Conservation (phyloP, 2,113 vertebrate species). For the Psittacus erithacus region DNA sequence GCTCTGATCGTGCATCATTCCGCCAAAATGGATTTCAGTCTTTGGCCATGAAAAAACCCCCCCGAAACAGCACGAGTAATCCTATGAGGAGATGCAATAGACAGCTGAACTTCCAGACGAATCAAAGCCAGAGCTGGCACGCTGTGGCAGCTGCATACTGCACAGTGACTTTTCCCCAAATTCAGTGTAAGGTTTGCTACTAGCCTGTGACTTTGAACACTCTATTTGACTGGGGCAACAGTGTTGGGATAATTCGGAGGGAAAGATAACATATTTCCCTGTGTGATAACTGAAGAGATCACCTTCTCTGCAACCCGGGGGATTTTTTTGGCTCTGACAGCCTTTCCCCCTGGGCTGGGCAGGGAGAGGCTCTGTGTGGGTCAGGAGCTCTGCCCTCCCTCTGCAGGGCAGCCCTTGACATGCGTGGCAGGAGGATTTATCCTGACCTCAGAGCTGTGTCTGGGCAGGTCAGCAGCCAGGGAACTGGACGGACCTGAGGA, state of each 20-base stretch:
- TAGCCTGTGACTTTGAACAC: background rate
- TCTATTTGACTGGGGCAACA: background rate
- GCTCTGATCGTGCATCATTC: background rate
- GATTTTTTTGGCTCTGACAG: background rate
- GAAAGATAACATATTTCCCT: background rate
- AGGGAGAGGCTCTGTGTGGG: background rate
- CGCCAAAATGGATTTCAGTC: background rate
- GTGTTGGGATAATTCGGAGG: background rate
- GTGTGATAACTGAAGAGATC: background rate
- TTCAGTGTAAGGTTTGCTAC: background rate
- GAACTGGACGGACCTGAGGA: accelerated
- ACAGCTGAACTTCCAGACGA: background rate
- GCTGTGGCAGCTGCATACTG: background rate
- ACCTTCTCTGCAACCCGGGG: background rate
- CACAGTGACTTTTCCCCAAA: background rate
- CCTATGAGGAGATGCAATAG: background rate
- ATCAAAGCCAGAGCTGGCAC: background rate
- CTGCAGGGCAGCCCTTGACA: background rate
- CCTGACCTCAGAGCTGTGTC: accelerated
- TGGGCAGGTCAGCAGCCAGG: background rate
- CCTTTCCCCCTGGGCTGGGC: background rate
- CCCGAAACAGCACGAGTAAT: background rate
- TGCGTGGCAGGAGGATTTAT: background rate
- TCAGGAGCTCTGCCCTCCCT: background rate
- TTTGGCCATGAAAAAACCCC: background rate